Base-by-base conservation (phyloP, 1,140 invertebrate genomes). In the Bombus difficillimus region DNA sequence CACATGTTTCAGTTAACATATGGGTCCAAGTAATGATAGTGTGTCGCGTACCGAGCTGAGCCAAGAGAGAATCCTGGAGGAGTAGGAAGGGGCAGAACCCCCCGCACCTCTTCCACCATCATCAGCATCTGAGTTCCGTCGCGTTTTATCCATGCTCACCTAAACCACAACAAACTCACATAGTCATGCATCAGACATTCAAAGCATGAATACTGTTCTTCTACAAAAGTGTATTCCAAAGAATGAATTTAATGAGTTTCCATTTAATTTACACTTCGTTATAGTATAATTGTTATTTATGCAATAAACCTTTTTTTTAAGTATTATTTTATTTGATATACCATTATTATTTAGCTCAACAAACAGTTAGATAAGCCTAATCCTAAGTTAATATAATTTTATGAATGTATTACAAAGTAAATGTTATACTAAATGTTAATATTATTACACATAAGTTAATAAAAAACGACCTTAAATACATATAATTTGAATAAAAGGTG, bases 11-110 rank as follows among this genome's bases (percentile, higher is more conserved):
- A 75, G 57, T 86, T 43, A 87, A 89, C 72, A 78, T 93, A 94
- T 94, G 94, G 94, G 94, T 95, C 94, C 94, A 95, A 95, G 93
- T 93, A 93, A 90, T 94, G 91, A 91, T 92, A 95, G 89, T 94
- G 92, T 95, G 94, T 93, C 95, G 93, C 95, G 93, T 95, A 95
- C 95, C 94, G 94, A 95, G 92, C 93, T 95, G 94, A 95, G 94
- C 95, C 95, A 95, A 93, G 94, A 95, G 86, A 94, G 91, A 92
- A 95, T 94, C 94, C 93, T 95, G 90, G 93, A 94, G 82, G 94
- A 95, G 92, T 95, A 95, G 90, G 93, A 94, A 91, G 93, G 89
- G 89, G 92, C 92, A 89, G 91, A 90, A 90, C 92, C 92, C 92
- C 93, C 93, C 88, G 89, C 82, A 92, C 89, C 85, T 91, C 87